phyloP scores from a whole-genome alignment of 2,888 invertebrate genomes.

The Macropis europaea region DNA sequence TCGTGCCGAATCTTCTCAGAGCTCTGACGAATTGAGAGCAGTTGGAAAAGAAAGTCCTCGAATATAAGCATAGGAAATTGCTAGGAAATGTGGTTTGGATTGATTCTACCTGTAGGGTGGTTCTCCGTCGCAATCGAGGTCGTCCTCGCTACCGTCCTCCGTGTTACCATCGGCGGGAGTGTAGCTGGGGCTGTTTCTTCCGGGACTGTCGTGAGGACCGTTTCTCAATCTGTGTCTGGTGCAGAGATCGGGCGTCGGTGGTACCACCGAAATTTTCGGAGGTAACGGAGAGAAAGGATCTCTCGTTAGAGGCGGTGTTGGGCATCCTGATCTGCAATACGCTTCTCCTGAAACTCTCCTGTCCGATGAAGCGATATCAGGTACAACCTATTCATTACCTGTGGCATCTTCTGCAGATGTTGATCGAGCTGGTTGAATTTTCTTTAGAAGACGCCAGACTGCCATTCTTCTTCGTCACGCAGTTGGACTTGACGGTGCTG shows the following conservation, averaged over 20 bases:
- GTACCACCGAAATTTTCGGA: constrained; percentile 88
- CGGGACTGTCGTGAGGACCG: constrained; percentile 73
- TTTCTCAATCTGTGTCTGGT: constrained; percentile 70
- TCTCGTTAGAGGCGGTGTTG: constrained; percentile 72
- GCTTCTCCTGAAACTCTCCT: background rate
- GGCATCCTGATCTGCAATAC: constrained; percentile 76
- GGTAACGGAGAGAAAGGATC: constrained; percentile 81
- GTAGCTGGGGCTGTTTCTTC: constrained; percentile 73
- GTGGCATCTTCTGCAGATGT: constrained; percentile 77
- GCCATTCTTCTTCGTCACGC: constrained; percentile 72
- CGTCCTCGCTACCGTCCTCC: constrained; percentile 78
- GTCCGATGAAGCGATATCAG: too few species aligned
- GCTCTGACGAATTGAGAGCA: constrained; percentile 62
- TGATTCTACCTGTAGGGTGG: constrained; percentile 79
- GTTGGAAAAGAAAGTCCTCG: background rate
- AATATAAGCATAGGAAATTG: too few species aligned
- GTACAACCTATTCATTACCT: constrained; percentile 74
- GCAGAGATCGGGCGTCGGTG: constrained; percentile 86
- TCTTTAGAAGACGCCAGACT: constrained; percentile 68
- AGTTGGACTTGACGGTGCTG: constrained; percentile 76
- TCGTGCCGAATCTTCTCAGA: constrained; percentile 79
- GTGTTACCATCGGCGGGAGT: constrained; percentile 75
- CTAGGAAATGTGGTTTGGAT: too few species aligned
- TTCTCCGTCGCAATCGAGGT: constrained; percentile 78
- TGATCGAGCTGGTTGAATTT: constrained; percentile 71